These are phyloP conservation scores for Lasioglossum vierecki DNA, from an alignment of 2,888 invertebrate genomes.

Conservation along the genomic window DNA sequence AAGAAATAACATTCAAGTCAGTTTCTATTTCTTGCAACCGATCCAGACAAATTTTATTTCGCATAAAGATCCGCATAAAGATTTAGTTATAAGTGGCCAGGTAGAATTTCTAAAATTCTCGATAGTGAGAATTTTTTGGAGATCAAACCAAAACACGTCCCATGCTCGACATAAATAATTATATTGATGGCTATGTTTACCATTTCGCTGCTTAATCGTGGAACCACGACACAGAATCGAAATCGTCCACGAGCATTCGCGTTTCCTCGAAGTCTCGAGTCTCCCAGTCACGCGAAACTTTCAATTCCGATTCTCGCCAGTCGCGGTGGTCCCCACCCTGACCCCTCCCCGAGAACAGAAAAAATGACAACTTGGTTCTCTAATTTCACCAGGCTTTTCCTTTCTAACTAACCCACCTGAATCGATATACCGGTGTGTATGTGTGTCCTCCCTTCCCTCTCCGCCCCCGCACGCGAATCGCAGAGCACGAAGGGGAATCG, in stretches of 20 bases:
- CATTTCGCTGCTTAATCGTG: neutral
- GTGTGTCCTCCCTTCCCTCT: neutral
- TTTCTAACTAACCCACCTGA: slow-evolving; percentile 45
- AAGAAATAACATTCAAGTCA: no score
- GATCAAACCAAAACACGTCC: neutral
- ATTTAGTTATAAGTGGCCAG: no score
- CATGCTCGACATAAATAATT: neutral
- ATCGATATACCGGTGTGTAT: slow-evolving; percentile 48
- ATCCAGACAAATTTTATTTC: no score
- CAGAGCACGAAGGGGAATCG: slow-evolving; percentile 33
- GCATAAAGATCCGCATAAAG: no score
- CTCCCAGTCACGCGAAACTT: slow-evolving; percentile 25
- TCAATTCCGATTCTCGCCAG: slow-evolving; percentile 32
- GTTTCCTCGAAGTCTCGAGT: neutral
- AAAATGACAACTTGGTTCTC: slow-evolving; percentile 8
- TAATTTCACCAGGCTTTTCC: slow-evolving; percentile 56
- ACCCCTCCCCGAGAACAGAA: neutral
- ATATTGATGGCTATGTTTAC: neutral
- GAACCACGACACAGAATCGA: neutral
- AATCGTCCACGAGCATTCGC: neutral
- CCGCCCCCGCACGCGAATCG: slow-evolving; percentile 12
- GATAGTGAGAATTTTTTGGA: neutral
- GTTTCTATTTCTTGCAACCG: no score
- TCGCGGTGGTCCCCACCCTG: neutral
- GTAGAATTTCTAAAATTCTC: neutral